Base-by-base conservation (phyloP, 2,113 vertebrate species). In the Tinamus guttatus region DNA sequence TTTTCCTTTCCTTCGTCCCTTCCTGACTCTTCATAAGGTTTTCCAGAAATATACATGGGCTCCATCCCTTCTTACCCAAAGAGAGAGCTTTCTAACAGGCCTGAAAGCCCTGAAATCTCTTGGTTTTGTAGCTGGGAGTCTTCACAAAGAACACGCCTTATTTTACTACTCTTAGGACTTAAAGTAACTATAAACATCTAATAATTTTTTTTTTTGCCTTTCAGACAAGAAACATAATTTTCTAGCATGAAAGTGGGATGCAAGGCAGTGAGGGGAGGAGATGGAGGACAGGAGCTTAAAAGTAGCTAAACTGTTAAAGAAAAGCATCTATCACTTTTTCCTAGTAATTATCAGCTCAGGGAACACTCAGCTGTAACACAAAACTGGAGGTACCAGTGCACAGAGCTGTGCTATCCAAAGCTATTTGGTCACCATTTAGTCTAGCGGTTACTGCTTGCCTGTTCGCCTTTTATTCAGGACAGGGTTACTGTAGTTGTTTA, bases 161-260 rank as follows among this genome's bases (percentile, higher is more conserved):
- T 40, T 28, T 54, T 45, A 27, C 54, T 54, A 41, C 41, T 60
- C 18, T 2, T 65, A 70, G 0, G 24, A 38, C n/a, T 49, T 82
- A 36, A 84, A 76, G 41, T 27, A 62, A 75, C 84, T 47, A 94
- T 34, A 79, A 94, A 87, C 94, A 89, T 75, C 78, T 71, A 81
- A 22, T 71, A 88, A 49, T 43, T 2, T 9, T 49, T 65, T 70
- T 95, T 68, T 95, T 81, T 89, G 59, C 68, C 83, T 94, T 93
- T 95, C 60, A 86, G 77, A 60, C 64, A 90, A 78, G 62, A 78
- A 91, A 49, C 41, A 24, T 67, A 54, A 92, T 51, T 60, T 79
- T 56, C 41, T 62, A 78, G 11, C n/a, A 68, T 4, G 27, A 82
- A 71, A 75, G 64, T 30, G 17, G 7, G 47, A 51, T 51, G 47